Evolutionary conservation across 1,140 invertebrate species (phyloP).

Genomic region (Trichoplusia ni): DNA sequence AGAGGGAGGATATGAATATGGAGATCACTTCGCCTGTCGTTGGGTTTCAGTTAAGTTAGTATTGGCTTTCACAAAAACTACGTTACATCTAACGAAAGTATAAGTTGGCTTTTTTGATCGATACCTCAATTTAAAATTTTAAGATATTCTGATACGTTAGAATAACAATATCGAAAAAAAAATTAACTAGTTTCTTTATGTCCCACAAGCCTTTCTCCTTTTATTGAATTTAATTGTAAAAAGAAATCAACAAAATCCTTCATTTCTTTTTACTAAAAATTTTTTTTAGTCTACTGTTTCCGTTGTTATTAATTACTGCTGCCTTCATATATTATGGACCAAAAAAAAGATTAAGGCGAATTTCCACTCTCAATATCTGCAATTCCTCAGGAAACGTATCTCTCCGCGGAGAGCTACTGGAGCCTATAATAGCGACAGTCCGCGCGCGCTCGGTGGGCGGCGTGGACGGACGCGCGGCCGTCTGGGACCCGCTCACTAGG

Average conservation of each 20-base stretch:
- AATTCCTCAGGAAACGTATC: constrained; percentile 43
- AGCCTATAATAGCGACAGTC: constrained; percentile 66
- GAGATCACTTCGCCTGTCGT: constrained; percentile 72
- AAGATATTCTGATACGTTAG: too few relatives aligned
- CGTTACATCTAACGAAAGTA: background rate
- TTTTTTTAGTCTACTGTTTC: background rate
- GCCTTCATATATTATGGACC: too few relatives aligned
- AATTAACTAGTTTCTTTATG: too few relatives aligned
- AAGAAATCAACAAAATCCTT: too few relatives aligned
- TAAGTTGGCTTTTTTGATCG: background rate
- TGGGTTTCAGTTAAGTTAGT: constrained; percentile 67
- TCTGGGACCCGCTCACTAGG: constrained; percentile 56
- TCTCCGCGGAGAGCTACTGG: constrained; percentile 47
- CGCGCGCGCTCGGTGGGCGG: constrained; percentile 43
- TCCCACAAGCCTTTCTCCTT: too few relatives aligned
- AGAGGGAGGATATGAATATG: constrained; percentile 72
- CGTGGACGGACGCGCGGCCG: constrained; percentile 83
- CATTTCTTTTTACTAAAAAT: too few relatives aligned
- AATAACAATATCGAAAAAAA: too few relatives aligned
- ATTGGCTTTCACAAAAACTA: background rate
- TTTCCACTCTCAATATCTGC: too few relatives aligned
- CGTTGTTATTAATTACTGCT: too few relatives aligned
- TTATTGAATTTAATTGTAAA: too few relatives aligned
- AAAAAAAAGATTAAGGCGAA: too few relatives aligned
- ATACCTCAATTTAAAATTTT: too few relatives aligned